These are phyloP conservation scores for Hirtodrosophila histrioides DNA, from an alignment of 2,888 invertebrate genomes.

Conservation along the genomic window DNA sequence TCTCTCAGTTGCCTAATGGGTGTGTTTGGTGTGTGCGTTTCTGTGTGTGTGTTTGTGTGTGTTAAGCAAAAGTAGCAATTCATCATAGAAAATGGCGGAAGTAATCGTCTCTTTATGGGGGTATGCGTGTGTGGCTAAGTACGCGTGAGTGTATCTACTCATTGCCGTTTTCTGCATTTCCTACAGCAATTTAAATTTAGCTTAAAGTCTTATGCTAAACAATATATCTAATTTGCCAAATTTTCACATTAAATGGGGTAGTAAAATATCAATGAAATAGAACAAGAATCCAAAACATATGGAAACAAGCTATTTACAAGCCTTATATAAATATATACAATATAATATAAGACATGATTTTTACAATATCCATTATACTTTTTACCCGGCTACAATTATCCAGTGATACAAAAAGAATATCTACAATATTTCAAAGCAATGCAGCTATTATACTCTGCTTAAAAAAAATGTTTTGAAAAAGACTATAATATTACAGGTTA, in stretches of 20 bases:
- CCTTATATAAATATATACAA: too few species aligned
- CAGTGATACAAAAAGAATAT: too few species aligned
- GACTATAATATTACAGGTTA: too few species aligned
- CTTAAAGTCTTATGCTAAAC: slow-evolving; percentile 6
- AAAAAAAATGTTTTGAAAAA: too few species aligned
- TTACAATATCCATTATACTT: too few species aligned
- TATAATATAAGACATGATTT: too few species aligned
- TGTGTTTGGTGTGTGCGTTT: slow-evolving; percentile 21
- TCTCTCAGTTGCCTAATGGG: slow-evolving; percentile 49
- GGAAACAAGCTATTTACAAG: too few species aligned
- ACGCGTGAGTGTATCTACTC: slow-evolving; percentile 30
- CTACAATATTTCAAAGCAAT: too few species aligned
- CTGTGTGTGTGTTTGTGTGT: slow-evolving; percentile 34
- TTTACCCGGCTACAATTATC: too few species aligned
- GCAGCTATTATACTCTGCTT: too few species aligned
- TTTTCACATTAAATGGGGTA: not conserved
- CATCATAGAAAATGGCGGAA: slow-evolving; percentile 84
- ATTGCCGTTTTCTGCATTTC: slow-evolving; percentile 23
- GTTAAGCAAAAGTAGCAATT: slow-evolving; percentile 80
- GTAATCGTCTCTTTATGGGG: slow-evolving; percentile 73
- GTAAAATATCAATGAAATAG: too few species aligned
- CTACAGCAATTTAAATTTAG: slow-evolving; percentile 39
- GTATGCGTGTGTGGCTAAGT: slow-evolving; percentile 41
- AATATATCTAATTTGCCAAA: not conserved
- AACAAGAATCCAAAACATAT: too few species aligned